Evolutionary conservation across 2,797 vertebrate species (phyloP), one percentile per base, ranked within the genome.

Genomic region (Cichlasoma orientale): DNA sequence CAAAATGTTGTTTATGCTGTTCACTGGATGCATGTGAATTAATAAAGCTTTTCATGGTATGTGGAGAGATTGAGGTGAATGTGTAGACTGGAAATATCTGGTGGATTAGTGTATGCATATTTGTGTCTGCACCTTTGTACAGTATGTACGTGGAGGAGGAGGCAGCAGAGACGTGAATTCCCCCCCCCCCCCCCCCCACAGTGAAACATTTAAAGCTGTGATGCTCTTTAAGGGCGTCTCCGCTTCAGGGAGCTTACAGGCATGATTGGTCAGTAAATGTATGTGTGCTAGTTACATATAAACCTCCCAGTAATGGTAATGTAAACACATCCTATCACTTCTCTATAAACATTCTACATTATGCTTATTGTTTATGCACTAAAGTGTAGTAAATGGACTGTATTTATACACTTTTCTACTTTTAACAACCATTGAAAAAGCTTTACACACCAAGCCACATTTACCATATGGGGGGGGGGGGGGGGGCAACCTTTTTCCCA

Each of bases 121-220:
- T 5, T 47, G 18, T 50, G 18, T 19, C 5, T 1, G 18, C 18
- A 47, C 6, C 2, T 6, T 1, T 18, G 44, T 36, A 4, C 36
- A 36, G 36, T 5, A 18, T 47, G 41, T 18, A 47, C 16, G 38
- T 50, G 47, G 16, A 27, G 16, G 50, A 52, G 19, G 61, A 29
- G 9, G 23, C 23, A 0, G 1, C 61, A 27, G 61, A 47, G 61
- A 47, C 38, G 4, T 52, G 5, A 18, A 18, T 63, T 10, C n/a
- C n/a, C n/a, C n/a, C n/a, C n/a, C n/a, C n/a, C n/a, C 4, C 4
- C 52, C 74, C 72, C 29, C 59, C 77, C 77, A 85, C 61, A 47
- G 55, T 58, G 63, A 78, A 80, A 82, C 71, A 73, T 77, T 77
- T 75, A 83, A 83, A 82, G 77, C 72, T 84, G 68, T 80, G 76